Evolutionary conservation across 2,113 vertebrate genomes (phyloP).

Genomic region (Bagarius yarrelli): DNA sequence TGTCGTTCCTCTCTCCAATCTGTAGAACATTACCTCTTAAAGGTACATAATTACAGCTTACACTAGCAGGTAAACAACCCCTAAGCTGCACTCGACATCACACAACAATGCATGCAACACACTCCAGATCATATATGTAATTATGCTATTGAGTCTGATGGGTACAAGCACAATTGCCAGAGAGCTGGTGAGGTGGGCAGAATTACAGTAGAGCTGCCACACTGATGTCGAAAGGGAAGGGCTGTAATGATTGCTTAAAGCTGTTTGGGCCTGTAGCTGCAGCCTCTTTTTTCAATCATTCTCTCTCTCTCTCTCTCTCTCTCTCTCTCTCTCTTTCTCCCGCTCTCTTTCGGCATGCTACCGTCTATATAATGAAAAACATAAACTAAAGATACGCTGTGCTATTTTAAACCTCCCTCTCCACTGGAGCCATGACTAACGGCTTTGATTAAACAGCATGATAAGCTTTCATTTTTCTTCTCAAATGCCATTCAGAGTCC

Average conservation of each 20-base stretch:
- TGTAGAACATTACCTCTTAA: conserved; percentile 22
- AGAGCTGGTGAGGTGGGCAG: conserved; percentile 46
- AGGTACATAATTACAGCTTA: conserved; percentile 48
- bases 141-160: conserved; percentile 54
- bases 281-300: conserved; percentile 46
- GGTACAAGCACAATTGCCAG: conserved; percentile 49
- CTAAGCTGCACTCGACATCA: conserved; percentile 42
- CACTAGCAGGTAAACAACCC: conserved; percentile 52
- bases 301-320: background rate
- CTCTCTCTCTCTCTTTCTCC: background rate
- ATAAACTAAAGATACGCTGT: conserved; percentile 38
- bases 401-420: conserved; percentile 45
- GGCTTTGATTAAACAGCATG: conserved; percentile 52
- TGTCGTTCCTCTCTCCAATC: conserved; percentile 30
- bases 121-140: conserved; percentile 56
- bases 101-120: conserved; percentile 48
- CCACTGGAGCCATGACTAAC: conserved; percentile 50
- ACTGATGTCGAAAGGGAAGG: conserved; percentile 29
- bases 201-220: conserved; percentile 42
- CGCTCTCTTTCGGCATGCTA: conserved; percentile 18
- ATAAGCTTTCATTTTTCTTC: conserved; percentile 55
- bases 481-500: conserved; percentile 50
- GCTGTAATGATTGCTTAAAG: conserved; percentile 50
- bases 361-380: conserved; percentile 31
- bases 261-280: conserved; percentile 40